phyloP scores from a whole-genome alignment of 2,113 vertebrate species.

The Menura novaehollandiae region DNA sequence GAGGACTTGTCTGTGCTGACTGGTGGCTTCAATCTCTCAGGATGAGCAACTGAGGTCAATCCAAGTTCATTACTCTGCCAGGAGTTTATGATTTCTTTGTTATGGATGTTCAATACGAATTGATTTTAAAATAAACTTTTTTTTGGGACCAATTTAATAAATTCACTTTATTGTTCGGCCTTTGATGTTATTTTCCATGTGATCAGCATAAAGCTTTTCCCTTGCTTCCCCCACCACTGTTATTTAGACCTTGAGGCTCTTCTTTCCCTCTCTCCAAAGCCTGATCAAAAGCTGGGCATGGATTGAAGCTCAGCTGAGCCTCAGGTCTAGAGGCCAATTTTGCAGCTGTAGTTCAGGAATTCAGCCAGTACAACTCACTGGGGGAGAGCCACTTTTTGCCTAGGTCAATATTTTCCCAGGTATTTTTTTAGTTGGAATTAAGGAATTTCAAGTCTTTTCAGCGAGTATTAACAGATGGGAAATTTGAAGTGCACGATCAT shows the following conservation, averaged over 20 bases:
- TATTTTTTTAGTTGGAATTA: neutral
- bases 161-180: constrained; percentile 19
- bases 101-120: constrained; percentile 18
- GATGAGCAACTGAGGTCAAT: constrained; percentile 10
- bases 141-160: neutral
- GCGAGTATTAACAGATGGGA: neutral
- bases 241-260: neutral
- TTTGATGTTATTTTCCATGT: constrained; percentile 25
- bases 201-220: constrained; percentile 22
- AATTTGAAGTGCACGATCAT: neutral
- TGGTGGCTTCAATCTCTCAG: neutral
- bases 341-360: neutral
- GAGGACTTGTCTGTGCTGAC: neutral
- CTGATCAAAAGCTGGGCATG: neutral
- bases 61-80: neutral
- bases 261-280: neutral
- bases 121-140: constrained; percentile 47
- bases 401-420: neutral
- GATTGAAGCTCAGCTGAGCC: neutral
- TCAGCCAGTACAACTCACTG: neutral
- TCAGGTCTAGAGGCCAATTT: neutral
- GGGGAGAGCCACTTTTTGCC: neutral
- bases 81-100: constrained; percentile 53
- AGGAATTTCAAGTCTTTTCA: neutral
- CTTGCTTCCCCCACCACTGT: neutral